phyloP scores from a whole-genome alignment of 2,797 vertebrate species.

The Anabacerthia variegaticeps region DNA sequence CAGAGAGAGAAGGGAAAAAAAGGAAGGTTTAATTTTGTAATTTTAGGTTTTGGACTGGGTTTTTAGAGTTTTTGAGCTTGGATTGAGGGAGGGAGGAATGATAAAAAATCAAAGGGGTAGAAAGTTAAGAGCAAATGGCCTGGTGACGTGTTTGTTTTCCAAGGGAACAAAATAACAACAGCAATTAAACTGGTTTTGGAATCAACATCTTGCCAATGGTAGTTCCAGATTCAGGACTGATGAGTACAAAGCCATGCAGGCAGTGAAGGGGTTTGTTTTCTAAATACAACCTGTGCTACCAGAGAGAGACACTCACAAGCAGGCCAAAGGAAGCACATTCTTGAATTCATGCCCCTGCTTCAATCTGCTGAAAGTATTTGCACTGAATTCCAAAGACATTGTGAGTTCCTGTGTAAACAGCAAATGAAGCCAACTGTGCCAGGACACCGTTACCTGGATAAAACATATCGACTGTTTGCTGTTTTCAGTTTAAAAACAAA shows the following conservation, averaged over 20 bases:
- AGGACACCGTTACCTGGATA: not conserved
- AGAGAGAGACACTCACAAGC: not conserved
- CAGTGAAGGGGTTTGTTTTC: not conserved
- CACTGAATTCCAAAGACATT: not conserved
- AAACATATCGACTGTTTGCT: not conserved
- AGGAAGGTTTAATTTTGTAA: not conserved
- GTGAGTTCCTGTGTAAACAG: not conserved
- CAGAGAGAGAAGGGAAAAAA: not conserved
- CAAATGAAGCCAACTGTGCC: not conserved
- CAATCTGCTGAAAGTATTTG: not conserved
- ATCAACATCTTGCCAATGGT: not conserved
- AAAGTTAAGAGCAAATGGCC: slow-evolving; percentile 62
- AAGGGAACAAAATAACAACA: not conserved
- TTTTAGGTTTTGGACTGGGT: not conserved
- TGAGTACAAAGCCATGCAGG: not conserved
- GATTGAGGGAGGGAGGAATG: not conserved
- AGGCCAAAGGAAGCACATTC: not conserved
- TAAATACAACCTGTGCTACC: not conserved
- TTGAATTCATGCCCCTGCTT: not conserved
- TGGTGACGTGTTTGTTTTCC: not conserved
- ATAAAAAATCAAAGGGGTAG: not conserved
- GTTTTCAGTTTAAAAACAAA: not conserved
- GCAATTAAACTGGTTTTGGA: not conserved
- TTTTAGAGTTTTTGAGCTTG: slow-evolving; percentile 47
- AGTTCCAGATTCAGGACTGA: not conserved